Evolutionary conservation across 1,140 invertebrate genomes (phyloP), one percentile per base, ranked within the genome.

Genomic region (Calephelis virginiensis): DNA sequence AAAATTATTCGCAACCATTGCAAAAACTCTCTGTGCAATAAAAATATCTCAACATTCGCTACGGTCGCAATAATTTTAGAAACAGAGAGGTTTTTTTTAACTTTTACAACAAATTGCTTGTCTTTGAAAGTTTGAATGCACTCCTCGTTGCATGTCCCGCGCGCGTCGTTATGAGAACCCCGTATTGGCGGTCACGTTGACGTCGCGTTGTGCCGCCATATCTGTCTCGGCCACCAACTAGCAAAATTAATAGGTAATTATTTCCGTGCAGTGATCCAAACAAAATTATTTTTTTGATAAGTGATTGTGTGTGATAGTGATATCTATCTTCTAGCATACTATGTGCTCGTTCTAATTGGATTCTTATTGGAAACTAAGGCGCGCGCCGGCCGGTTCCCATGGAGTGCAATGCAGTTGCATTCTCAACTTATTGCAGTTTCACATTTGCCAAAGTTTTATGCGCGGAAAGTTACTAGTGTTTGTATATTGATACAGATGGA

Each of bases 131-230:
- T 91, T 91, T 89, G 89, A 91, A 91, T 91, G 89, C 90, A 92
- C 88, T 92, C 88, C 86, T 90, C 91, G 93, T 92, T 92, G 90
- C 88, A 89, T 87, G 81, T 92, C 93, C 93, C 94, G 93, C 94
- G 94, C 94, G 94, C 94, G 94, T 94, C 94, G 93, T 93, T 94
- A 93, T 94, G 94, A 94, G 93, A 93, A 94, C 94, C 93, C 94
- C 94, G 93, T 93, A 94, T 91, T 92, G 92, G 93, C 92, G 93
- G 93, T 95, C 94, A 95, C 94, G 94, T 95, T 95, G 94, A 94
- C 94, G 94, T 94, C 92, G 91, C 90, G 88, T 92, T 90, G 90
- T 91, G 89, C 89, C 92, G 91, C 91, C 91, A 91, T 92, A 91
- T 91, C 88, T 92, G 89, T 91, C 89, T 89, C 93, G 92, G 93